Percentiles rank a stretch among this genome's conserved stretches.
Conservation (phyloP, 2,888 invertebrate genomes). For the Erebia epiphron region DNA sequence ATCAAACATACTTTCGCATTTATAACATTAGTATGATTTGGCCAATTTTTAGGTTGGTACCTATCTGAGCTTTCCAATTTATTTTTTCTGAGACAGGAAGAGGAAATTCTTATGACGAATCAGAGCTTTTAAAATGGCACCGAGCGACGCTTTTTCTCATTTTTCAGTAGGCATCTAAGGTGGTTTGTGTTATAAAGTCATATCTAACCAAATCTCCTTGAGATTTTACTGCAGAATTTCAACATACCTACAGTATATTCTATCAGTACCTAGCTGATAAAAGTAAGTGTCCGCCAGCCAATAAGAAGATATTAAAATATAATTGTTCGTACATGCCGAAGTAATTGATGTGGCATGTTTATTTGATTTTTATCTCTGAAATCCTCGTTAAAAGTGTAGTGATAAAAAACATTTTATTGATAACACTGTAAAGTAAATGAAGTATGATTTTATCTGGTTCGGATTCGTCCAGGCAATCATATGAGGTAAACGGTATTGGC, state of each 20-base stretch:
- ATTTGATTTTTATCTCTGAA: conserved; percentile 38
- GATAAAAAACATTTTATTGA: conserved; percentile 29
- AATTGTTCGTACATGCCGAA: conserved; percentile 48
- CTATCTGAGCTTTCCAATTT: too few relatives aligned
- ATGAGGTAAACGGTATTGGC: conserved; percentile 12
- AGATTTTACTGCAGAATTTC: conserved; percentile 21
- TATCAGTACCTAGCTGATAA: conserved; percentile 24
- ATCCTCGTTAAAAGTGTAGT: conserved; percentile 35
- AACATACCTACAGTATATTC: conserved; percentile 36
- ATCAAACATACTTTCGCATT: too few relatives aligned
- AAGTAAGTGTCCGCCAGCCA: conserved; percentile 32
- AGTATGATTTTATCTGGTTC: conserved; percentile 40
- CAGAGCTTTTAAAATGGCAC: too few relatives aligned
- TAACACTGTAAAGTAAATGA: conserved; percentile 27
- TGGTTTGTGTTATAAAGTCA: too few relatives aligned
- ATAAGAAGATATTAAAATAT: conserved; percentile 31
- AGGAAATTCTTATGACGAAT: too few relatives aligned
- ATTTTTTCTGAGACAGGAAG: too few relatives aligned
- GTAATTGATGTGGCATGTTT: conserved; percentile 43
- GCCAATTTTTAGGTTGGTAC: too few relatives aligned
- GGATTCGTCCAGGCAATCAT: conserved; percentile 26
- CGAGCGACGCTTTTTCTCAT: too few relatives aligned
- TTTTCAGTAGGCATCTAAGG: too few relatives aligned
- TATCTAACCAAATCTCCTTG: conserved; percentile 18
- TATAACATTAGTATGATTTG: too few relatives aligned